phyloP scores from a whole-genome alignment of 2,113 vertebrate species.

The Merops nubicus region DNA sequence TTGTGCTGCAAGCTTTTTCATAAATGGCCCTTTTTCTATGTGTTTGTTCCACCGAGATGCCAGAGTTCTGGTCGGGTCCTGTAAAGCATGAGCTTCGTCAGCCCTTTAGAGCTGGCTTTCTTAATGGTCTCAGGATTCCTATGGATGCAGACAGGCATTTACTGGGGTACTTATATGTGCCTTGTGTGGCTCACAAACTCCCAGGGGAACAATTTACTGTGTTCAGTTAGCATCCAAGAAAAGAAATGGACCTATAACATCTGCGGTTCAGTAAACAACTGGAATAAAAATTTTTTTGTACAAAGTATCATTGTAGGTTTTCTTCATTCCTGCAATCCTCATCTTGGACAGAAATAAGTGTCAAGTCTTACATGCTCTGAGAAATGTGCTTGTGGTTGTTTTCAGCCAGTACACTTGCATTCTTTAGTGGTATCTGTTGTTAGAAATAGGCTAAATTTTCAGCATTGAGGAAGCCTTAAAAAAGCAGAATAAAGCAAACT shows the following conservation, averaged over 20 bases:
- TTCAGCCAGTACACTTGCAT: background rate
- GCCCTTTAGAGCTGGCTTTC: background rate
- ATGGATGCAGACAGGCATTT: background rate
- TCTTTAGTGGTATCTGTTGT: background rate
- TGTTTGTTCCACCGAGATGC: rapidly evolving
- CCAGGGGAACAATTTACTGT: rapidly evolving
- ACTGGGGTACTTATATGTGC: background rate
- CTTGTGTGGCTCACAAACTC: background rate
- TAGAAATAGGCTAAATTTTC: background rate
- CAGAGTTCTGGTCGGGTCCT: background rate
- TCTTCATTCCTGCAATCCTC: background rate
- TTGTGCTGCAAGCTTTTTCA: background rate
- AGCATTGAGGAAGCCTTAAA: background rate
- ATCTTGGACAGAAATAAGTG: background rate
- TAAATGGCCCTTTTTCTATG: background rate
- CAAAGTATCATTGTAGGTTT: background rate
- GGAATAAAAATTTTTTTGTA: background rate
- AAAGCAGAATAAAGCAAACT: background rate
- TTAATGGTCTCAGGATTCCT: background rate
- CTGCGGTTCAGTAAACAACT: background rate
- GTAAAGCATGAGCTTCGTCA: background rate
- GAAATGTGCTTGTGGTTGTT: conserved; percentile 5
- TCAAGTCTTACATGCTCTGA: background rate
- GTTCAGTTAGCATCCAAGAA: background rate
- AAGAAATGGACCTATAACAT: background rate